phyloP scores from a whole-genome alignment of 2,797 vertebrate genomes.

The Simalia tracyae region DNA sequence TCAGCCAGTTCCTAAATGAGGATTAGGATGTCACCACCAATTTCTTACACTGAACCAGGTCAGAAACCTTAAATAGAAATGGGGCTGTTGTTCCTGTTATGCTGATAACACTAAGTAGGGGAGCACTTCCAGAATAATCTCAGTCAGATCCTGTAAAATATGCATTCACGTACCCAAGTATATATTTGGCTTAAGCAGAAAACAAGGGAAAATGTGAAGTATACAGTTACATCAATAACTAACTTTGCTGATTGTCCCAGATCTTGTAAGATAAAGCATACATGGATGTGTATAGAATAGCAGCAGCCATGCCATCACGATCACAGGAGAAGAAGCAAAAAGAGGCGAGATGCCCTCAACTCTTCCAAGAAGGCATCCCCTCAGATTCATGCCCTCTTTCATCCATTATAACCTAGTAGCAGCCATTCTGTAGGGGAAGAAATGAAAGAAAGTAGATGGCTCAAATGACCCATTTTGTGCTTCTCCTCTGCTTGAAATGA shows the following conservation, averaged over 20 bases:
- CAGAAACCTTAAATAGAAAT: background rate
- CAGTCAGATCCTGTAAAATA: background rate
- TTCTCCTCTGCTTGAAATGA: background rate
- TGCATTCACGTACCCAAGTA: background rate
- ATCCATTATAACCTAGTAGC: background rate
- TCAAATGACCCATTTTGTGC: background rate
- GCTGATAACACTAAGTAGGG: background rate
- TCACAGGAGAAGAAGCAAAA: background rate
- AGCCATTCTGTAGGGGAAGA: background rate
- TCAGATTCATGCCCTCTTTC: background rate
- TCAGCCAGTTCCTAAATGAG: background rate
- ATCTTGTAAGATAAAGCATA: background rate
- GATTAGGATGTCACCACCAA: background rate
- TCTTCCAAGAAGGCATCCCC: background rate
- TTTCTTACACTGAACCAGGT: background rate
- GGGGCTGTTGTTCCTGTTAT: background rate
- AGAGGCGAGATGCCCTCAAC: background rate
- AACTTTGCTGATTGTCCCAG: background rate
- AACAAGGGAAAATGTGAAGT: background rate
- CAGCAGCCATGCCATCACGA: background rate
- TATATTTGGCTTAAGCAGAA: background rate
- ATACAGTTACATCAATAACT: background rate
- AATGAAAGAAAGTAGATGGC: background rate
- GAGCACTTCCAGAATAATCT: background rate
- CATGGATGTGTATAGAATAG: background rate